These are phyloP conservation scores for Muscicapa striata DNA, from an alignment of 2,797 vertebrate species.

Conservation along the genomic window DNA sequence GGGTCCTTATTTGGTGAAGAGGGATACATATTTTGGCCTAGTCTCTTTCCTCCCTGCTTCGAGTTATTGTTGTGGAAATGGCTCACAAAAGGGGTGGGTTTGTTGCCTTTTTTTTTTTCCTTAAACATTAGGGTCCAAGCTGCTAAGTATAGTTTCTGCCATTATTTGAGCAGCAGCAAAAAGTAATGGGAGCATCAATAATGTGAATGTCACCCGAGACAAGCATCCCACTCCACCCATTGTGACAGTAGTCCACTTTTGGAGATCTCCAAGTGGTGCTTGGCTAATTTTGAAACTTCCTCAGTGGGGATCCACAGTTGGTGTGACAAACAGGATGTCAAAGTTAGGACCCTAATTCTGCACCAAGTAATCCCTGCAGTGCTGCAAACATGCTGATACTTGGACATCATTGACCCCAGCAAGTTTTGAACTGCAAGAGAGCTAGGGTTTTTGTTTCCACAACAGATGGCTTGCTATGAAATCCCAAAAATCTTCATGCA, in stretches of 20 bases:
- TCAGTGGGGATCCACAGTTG: not conserved
- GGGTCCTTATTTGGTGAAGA: conserved; percentile 68
- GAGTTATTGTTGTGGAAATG: conserved; percentile 63
- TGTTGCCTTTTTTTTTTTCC: not conserved
- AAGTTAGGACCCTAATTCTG: not conserved
- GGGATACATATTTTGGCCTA: conserved; percentile 40
- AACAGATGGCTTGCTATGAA: conserved; percentile 35
- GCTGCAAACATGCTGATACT: not conserved
- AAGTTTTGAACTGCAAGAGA: not conserved
- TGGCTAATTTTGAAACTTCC: conserved; percentile 5
- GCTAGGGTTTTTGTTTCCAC: not conserved
- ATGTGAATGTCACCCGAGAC: not conserved
- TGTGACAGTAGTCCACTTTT: not conserved
- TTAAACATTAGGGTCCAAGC: not conserved
- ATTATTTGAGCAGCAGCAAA: conserved; percentile 18
- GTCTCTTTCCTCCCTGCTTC: conserved; percentile 46
- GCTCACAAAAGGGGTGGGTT: not conserved
- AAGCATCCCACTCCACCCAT: not conserved
- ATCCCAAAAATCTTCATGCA: not conserved
- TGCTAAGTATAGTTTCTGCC: conserved; percentile 53
- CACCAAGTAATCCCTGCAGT: not conserved
- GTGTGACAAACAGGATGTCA: not conserved
- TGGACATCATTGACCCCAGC: not conserved
- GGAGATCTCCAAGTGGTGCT: not conserved
- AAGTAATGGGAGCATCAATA: conserved; percentile 7